Conservation (phyloP, 2,888 invertebrate genomes). For the Diploptera punctata region DNA sequence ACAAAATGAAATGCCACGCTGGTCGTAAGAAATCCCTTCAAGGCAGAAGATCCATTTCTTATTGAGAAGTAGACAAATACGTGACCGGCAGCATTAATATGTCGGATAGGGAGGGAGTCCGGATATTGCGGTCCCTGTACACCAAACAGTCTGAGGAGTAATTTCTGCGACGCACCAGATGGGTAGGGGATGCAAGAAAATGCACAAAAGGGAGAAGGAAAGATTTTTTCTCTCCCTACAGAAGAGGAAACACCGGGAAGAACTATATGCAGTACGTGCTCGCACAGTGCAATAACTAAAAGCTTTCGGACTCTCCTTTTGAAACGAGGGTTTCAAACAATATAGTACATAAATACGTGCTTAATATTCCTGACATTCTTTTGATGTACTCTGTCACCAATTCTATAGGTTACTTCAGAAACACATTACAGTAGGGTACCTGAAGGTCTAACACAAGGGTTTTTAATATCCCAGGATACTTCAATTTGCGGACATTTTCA, state of each 20-base stretch:
- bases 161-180: not conserved
- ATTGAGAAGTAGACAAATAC: conserved; percentile 25
- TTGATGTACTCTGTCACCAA: not conserved
- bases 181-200: not conserved
- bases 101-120: not conserved
- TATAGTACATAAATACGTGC: not conserved
- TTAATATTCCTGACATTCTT: conserved; percentile 5
- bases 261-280: conserved; percentile 31
- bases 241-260: conserved; percentile 19
- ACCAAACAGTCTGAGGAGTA: not conserved
- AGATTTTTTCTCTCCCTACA: conserved; percentile 4
- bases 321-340: not conserved
- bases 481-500: too few relatives aligned
- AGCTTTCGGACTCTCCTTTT: not conserved
- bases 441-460: too few relatives aligned
- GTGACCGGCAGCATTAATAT: conserved; percentile 10
- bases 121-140: conserved; percentile 21
- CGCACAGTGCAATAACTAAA: conserved; percentile 12
- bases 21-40: conserved; percentile 6
- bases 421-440: too few relatives aligned
- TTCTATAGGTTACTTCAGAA: too few relatives aligned
- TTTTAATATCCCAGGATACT: too few relatives aligned
- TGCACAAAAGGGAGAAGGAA: not conserved
- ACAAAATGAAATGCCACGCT: not conserved
- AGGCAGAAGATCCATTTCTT: conserved; percentile 15